Evolutionary conservation across 2,113 vertebrate genomes (phyloP), one percentile per base, ranked within the genome.

Genomic region (Petromus typicus): DNA sequence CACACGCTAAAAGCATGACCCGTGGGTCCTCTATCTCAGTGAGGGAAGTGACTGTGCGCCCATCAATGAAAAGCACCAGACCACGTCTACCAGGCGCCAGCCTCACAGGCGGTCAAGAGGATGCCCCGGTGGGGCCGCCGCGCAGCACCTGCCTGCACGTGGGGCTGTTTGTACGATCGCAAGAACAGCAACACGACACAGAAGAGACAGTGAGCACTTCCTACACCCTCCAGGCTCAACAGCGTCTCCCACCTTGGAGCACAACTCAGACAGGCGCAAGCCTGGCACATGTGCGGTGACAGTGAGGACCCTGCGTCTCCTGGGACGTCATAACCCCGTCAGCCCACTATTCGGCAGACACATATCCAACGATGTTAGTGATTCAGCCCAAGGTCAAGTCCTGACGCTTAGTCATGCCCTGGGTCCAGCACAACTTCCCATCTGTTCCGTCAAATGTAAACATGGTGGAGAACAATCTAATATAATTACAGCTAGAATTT

Each of bases 401-500:
- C 32, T 89, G 92, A 79, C 69, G 93, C 92, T 79, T 5, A 66
- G 84, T 80, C 92, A 90, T 2, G 20, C 85, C 66, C 63, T 3
- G 25, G 61, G 61, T 85, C 73, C 11, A 76, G 34, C 71, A 82
- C 0, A n/a, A 37, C 79, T 80, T 90, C 63, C 92, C 91, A 89
- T 80, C 84, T 75, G 84, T 71, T 86, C 89, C 25, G 8, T 61
- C 80, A 90, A 92, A 97, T 57, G 83, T 93, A 95, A 96, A 96
- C 90, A 97, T 73, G 45, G 93, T 25, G 7, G 18, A 93, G 89
- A 97, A 87, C 80, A 91, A 84, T 45, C 91, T 64, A 34, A 87
- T n/a, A 57, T 17, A 84, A 95, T 95, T 56, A 93, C 20, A 93
- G 90, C 64, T 48, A 95, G 75, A 94, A 96, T 95, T 96, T 97